phyloP scores from a whole-genome alignment of 1,140 invertebrate species.

The Papilio polyxenes region DNA sequence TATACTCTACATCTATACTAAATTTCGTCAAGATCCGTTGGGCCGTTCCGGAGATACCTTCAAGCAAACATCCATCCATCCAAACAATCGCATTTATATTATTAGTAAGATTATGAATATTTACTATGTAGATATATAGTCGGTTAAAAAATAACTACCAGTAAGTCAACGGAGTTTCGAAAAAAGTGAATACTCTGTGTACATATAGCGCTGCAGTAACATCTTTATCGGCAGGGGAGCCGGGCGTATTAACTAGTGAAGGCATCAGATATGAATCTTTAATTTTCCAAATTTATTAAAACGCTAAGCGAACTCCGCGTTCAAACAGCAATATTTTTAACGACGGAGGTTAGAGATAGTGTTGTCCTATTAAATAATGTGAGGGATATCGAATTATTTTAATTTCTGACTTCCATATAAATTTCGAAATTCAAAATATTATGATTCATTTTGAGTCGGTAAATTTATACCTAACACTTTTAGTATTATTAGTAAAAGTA shows the following conservation, averaged over 20 bases:
- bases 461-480: too few species aligned
- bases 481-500: too few species aligned
- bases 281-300: conserved; percentile 81
- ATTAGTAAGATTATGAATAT: too few species aligned
- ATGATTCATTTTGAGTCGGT: too few species aligned
- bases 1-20: too few species aligned
- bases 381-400: conserved; percentile 51
- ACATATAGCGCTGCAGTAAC: conserved; percentile 47
- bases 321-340: conserved; percentile 81
- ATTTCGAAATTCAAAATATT: too few species aligned
- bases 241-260: conserved; percentile 69
- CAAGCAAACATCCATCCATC: too few species aligned
- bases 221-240: conserved; percentile 54
- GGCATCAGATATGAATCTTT: conserved; percentile 80
- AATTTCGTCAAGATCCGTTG: too few species aligned
- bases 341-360: conserved; percentile 69
- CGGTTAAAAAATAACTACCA: not conserved
- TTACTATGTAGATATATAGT: not conserved
- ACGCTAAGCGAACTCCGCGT: conserved; percentile 78
- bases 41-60: too few species aligned
- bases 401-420: not conserved
- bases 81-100: too few species aligned
- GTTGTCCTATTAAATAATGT: conserved; percentile 43
- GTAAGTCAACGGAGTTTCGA: not conserved
- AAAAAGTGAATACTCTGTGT: conserved; percentile 39